phyloP scores from a whole-genome alignment of 2,797 vertebrate species.

The Coreius guichenoti region DNA sequence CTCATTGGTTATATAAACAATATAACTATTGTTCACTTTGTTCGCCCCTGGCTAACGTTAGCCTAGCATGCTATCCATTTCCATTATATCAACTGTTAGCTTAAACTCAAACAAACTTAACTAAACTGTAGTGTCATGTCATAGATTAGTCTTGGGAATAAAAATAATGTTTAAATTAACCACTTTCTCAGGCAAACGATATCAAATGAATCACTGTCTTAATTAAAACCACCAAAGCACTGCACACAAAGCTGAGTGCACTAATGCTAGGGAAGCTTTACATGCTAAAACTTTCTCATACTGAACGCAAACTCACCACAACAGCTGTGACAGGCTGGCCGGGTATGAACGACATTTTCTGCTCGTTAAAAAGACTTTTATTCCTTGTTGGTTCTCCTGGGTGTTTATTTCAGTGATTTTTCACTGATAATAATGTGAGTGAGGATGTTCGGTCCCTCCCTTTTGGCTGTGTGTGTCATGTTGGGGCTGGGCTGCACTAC shows the following conservation, averaged over 20 bases:
- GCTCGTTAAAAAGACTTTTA: not conserved
- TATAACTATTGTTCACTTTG: not conserved
- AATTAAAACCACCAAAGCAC: slow-evolving; percentile 40
- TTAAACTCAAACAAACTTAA: slow-evolving; percentile 17
- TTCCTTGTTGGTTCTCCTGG: not conserved
- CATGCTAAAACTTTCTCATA: slow-evolving; percentile 23
- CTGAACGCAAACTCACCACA: slow-evolving; percentile 75
- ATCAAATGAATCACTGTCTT: not conserved
- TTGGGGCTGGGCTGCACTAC: slow-evolving; percentile 23
- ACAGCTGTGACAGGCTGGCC: slow-evolving; percentile 80
- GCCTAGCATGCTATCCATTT: slow-evolving; percentile 22
- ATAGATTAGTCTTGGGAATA: not conserved
- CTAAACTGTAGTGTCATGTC: not conserved
- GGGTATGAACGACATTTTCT: slow-evolving; percentile 74
- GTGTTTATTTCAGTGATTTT: not conserved
- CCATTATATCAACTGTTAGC: not conserved
- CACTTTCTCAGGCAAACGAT: not conserved
- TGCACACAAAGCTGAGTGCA: slow-evolving; percentile 50
- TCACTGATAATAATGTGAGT: not conserved
- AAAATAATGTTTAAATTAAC: not conserved
- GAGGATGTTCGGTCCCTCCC: slow-evolving; percentile 12
- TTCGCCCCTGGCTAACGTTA: slow-evolving; percentile 22
- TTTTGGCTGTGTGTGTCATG: slow-evolving; percentile 23
- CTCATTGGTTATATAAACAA: not conserved
- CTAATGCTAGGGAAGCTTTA: not conserved